phyloP scores from a whole-genome alignment of 2,113 vertebrate species.

The Stegostoma tigrinum region DNA sequence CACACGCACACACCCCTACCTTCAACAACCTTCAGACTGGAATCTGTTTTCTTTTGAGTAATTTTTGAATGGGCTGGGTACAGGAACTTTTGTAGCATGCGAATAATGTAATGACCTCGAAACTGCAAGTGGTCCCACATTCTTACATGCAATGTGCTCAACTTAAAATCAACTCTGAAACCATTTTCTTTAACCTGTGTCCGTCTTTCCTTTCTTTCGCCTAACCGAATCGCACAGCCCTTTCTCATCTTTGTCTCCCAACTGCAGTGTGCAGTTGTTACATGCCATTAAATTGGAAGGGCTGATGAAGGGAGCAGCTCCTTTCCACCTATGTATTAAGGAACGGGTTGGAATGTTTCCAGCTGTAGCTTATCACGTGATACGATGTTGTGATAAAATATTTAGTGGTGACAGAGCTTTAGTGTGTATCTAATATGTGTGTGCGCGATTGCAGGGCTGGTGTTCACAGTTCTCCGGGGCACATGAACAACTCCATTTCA shows the following conservation, averaged over 20 bases:
- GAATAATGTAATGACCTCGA: background rate
- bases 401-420: background rate
- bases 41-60: background rate
- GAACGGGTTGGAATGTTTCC: background rate
- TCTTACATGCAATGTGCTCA: background rate
- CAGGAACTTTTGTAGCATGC: background rate
- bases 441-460: background rate
- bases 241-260: background rate
- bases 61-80: background rate
- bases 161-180: background rate
- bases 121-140: background rate
- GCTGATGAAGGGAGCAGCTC: background rate
- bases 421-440: background rate
- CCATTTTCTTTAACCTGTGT: background rate
- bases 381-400: background rate
- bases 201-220: background rate
- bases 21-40: background rate
- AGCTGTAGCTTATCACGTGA: background rate
- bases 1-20: background rate
- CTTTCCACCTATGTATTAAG: background rate
- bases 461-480: background rate
- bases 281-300: background rate
- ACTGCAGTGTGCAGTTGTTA: background rate
- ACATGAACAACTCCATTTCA: background rate
- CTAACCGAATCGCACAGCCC: background rate